A percentile compares a stretch with the other conserved stretches of the same genome.
Evolutionary conservation across 2,113 vertebrate species (phyloP).

Genomic region (Potamarius usumacintae): DNA sequence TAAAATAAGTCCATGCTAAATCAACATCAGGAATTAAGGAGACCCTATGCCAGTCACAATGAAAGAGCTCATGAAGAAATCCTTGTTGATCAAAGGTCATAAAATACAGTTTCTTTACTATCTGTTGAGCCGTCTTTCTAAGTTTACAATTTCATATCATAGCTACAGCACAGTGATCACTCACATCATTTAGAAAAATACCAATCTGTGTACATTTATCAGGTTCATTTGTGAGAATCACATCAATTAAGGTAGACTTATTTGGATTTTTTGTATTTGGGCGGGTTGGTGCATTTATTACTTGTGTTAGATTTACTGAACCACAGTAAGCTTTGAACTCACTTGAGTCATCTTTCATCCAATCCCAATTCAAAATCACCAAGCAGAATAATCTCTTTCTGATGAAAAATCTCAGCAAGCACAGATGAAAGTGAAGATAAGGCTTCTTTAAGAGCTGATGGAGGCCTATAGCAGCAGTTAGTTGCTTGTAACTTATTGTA

Average conservation of each 20-base stretch:
- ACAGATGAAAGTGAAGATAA: not conserved
- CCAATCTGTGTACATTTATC: not conserved
- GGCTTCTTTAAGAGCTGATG: not conserved
- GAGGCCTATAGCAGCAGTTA: not conserved
- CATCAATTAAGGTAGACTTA: too few species aligned
- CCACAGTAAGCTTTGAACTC: not conserved
- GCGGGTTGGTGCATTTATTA: not conserved
- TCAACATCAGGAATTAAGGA: too few species aligned
- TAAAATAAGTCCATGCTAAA: too few species aligned
- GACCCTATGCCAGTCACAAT: too few species aligned
- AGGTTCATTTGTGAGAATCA: too few species aligned
- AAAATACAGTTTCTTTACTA: not conserved
- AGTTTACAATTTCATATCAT: conserved; percentile 1
- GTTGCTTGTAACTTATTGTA: not conserved
- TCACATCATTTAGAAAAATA: not conserved
- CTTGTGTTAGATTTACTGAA: not conserved
- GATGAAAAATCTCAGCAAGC: not conserved
- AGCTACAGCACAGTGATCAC: too few species aligned
- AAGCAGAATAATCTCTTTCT: not conserved
- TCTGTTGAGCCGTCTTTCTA: too few species aligned
- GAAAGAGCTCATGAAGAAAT: too few species aligned
- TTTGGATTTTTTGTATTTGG: not conserved
- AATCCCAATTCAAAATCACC: conserved; percentile 13
- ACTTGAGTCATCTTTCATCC: not conserved
- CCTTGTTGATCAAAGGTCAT: not conserved